Base-by-base conservation (phyloP, 2,888 invertebrate species). In the Diachrysia chrysitis region DNA sequence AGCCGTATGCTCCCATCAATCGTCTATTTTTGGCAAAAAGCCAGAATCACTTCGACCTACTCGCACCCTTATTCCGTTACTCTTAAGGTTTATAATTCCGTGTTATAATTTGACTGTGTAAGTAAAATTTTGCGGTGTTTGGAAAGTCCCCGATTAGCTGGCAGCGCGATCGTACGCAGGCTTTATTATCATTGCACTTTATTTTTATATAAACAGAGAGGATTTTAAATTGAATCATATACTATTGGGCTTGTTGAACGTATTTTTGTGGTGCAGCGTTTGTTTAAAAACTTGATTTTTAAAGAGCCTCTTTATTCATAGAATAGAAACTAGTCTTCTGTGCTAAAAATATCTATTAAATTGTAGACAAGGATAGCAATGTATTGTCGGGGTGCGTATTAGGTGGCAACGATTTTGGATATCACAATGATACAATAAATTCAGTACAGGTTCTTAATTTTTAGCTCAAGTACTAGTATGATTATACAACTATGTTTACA, bases 141-240 rank as follows among this genome's bases (percentile, higher is more conserved):
- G 79, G 74, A 84, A 84, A 78, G 78, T 68, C 73, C 69, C 63
- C 80, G 78, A 81, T 85, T 83, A 83, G 71, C 77, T 76, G 74
- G 65, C 73, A 76, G 69, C 64, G 57, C 59, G 61, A 73, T 81
- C 71, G 79, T 77, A 76, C 63, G 66, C 65, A 51, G 58, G 57
- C 37, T 76, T 79, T 76, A 74, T 79, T 81, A 69, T 67, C 63
- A 74, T 77, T 78, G 74, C 78, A 72, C 61, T 80, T 78, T 83
- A 71, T 69, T 81, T 76, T 71, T 74, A 71, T 68, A 73, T 70
- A 65, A 71, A 53, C 37, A 56, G 54, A 64, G 61, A 35, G 55
- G 32, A 48, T 48, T 46, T 48, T 23, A 21, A 23, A 65, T 66
- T 66, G 58, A 73, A 71, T 67, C 14, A 35, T 59, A 67, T 66